Evolutionary conservation across 2,797 vertebrate species (phyloP).

Genomic region (Manis pentadactyla): DNA sequence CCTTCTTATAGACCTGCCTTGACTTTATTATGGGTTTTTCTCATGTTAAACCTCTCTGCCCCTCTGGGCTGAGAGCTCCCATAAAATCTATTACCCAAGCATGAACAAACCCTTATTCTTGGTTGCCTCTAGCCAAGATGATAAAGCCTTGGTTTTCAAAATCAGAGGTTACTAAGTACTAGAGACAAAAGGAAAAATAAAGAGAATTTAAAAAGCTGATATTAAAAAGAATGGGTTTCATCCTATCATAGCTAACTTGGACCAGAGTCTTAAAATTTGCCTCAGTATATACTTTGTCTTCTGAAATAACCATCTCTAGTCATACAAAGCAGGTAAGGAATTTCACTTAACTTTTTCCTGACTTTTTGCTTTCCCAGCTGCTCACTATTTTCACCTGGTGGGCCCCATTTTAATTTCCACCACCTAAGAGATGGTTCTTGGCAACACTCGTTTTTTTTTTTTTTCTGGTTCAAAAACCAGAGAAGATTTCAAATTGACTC

Average conservation of each 20-base stretch:
- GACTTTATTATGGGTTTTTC: background rate
- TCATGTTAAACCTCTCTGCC: background rate
- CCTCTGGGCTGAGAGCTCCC: background rate
- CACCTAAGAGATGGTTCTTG: background rate
- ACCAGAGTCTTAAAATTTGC: slow-evolving; percentile 2
- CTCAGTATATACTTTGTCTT: background rate
- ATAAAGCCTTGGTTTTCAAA: slow-evolving; percentile 53
- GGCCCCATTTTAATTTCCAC: background rate
- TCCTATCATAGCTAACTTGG: background rate
- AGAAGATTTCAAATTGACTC: background rate
- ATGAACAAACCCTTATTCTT: background rate
- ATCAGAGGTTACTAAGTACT: background rate
- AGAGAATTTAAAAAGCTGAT: background rate
- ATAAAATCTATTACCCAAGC: background rate
- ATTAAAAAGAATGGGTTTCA: background rate
- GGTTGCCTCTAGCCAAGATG: background rate
- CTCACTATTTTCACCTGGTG: background rate
- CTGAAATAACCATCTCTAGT: background rate
- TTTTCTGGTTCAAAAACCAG: background rate
- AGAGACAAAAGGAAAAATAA: background rate
- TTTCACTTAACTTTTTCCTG: background rate
- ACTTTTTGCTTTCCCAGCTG: background rate
- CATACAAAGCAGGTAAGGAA: background rate
- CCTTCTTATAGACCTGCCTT: background rate
- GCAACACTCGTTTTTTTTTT: background rate